Conservation (phyloP, 2,888 invertebrate species). For the Dichetophora obliterata region DNA sequence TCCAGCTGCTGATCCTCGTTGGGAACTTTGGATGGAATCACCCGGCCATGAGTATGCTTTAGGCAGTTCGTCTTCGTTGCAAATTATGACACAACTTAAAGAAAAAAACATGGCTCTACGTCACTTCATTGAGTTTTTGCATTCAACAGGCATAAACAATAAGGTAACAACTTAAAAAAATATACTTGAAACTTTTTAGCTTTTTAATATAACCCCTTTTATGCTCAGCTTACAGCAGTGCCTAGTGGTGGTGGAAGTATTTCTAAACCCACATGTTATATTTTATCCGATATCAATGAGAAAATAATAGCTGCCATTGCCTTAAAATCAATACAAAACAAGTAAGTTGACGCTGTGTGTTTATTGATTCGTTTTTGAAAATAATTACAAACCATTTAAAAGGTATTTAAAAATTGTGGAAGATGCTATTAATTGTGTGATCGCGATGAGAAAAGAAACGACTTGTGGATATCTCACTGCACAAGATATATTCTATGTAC, state of each 20-base stretch:
- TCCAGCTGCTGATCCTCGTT: conserved; percentile 87
- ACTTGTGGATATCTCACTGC: conserved; percentile 73
- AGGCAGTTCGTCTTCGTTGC: conserved; percentile 84
- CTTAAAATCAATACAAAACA: conserved; percentile 75
- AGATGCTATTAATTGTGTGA: conserved; percentile 73
- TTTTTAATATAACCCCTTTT: not conserved
- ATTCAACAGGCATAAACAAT: conserved; percentile 77
- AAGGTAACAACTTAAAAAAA: conserved; percentile 68
- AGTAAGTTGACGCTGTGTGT: conserved; percentile 46
- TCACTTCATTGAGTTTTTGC: conserved; percentile 82
- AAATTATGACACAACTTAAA: conserved; percentile 85
- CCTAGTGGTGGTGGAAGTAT: conserved; percentile 60
- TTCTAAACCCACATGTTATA: conserved; percentile 69
- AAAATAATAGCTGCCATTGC: conserved; percentile 82
- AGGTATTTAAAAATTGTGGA: conserved; percentile 70
- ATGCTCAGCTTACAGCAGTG: conserved; percentile 62
- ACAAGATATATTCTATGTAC: conserved; percentile 83
- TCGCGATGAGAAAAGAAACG: conserved; percentile 69
- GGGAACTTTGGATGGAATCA: conserved; percentile 67
- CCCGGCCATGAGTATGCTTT: conserved; percentile 70
- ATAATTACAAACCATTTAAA: conserved; percentile 28
- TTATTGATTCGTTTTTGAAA: not conserved
- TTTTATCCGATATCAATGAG: conserved; percentile 83
- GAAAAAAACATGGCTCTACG: conserved; percentile 88
- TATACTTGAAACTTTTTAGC: not conserved